phyloP scores from a whole-genome alignment of 2,888 invertebrate genomes.

The Hanleya hanleyi region DNA sequence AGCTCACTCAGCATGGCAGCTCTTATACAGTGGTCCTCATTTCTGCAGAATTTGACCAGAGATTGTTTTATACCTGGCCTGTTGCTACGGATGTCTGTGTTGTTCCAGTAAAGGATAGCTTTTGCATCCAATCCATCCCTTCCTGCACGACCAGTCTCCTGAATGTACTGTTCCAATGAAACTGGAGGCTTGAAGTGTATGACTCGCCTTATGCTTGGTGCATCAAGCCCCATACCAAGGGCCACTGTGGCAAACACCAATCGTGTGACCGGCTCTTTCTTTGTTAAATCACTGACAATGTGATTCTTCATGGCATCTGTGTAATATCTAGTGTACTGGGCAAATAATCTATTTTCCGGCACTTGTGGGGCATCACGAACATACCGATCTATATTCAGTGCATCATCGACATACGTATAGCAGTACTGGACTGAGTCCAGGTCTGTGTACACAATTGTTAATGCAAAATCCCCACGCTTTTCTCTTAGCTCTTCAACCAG shows the following conservation, averaged over 20 bases:
- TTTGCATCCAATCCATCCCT: conserved; percentile 24
- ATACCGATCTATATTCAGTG: too few species aligned
- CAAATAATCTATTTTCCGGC: too few species aligned
- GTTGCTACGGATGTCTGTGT: conserved; percentile 30
- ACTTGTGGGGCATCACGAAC: too few species aligned
- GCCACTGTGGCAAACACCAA: conserved; percentile 34
- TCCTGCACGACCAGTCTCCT: conserved; percentile 40
- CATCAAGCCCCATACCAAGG: conserved; percentile 39
- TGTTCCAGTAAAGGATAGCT: conserved; percentile 32
- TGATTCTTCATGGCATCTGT: conserved; percentile 31
- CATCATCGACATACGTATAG: too few species aligned
- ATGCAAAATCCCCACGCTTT: too few species aligned
- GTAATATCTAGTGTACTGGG: conserved; percentile 36
- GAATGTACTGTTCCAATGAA: conserved; percentile 28
- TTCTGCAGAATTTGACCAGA: too few species aligned
- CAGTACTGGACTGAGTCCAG: too few species aligned
- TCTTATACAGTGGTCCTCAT: too few species aligned
- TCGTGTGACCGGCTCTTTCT: conserved; percentile 24
- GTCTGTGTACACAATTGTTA: too few species aligned
- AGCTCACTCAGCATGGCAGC: too few species aligned
- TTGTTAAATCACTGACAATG: conserved; percentile 26
- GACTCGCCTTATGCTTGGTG: conserved; percentile 24
- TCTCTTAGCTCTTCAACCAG: too few species aligned
- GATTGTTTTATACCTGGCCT: conserved; percentile 24
- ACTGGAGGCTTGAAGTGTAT: conserved; percentile 37